Conservation (phyloP, 2,797 vertebrate genomes). For the Emydoidea blandingii region DNA sequence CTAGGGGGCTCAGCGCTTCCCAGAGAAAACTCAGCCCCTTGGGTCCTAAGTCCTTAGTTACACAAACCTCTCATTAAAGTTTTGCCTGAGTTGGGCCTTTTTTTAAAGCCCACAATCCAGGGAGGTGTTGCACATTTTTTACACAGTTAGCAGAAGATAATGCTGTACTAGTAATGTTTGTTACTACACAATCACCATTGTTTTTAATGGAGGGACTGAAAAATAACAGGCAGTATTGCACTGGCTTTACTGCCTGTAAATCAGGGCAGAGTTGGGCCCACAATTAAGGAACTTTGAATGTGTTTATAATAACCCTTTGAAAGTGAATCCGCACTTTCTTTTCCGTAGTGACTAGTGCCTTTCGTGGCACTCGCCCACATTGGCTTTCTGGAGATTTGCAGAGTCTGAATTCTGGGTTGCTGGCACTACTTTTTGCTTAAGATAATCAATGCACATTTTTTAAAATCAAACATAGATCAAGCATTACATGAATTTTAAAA, state of each 20-base stretch:
- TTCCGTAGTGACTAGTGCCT: background rate
- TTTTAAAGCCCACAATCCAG: background rate
- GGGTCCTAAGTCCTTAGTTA: background rate
- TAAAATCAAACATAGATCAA: background rate
- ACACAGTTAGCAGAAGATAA: background rate
- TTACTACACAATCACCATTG: background rate
- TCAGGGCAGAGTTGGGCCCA: background rate
- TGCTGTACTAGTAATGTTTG: background rate
- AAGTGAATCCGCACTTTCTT: background rate
- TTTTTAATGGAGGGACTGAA: background rate
- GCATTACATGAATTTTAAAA: background rate
- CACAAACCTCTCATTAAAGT: background rate
- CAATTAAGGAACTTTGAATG: rapidly evolving
- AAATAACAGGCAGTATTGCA: rapidly evolving
- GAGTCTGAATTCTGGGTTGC: background rate
- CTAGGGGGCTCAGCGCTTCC: rapidly evolving
- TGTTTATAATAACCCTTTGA: background rate
- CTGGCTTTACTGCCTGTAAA: rapidly evolving
- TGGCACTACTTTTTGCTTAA: background rate
- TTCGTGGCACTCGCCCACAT: too few species aligned
- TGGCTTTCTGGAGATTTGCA: background rate
- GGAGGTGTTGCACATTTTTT: background rate
- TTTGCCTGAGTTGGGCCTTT: background rate
- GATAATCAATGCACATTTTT: too few species aligned
- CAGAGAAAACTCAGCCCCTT: background rate